Evolutionary conservation across 2,797 vertebrate genomes (phyloP), one percentile per base, ranked within the genome.

Genomic region (Cyprinodon diabolis): DNA sequence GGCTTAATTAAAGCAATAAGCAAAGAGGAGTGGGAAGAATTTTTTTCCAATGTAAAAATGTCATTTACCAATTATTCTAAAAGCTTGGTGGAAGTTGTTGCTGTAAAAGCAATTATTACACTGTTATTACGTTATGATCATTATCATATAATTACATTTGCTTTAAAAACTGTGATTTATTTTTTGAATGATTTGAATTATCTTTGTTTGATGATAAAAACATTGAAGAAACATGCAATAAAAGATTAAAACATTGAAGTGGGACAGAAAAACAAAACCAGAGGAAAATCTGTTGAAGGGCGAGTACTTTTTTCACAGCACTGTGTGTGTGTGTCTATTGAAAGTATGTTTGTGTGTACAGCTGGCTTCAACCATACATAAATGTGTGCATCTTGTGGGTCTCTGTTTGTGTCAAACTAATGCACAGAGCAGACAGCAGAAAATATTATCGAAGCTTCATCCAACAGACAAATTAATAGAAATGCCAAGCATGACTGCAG

Each of bases 401-500:
- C 82, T 86, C 75, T 88, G 76, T 89, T 82, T 88, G 87, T 92
- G 88, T 89, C 79, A 89, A 90, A 90, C 82, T 80, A 90, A 85
- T 81, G 91, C 91, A 89, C 91, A 93, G 89, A 92, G 89, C 89
- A 94, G 91, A 93, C 91, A 93, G 91, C 91, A 93, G 92, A 92
- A 93, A 92, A 90, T 94, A 90, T 92, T 88, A 87, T 87, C 85
- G 92, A 92, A 91, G 86, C 90, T 90, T 91, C 90, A 92, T 87
- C 77, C 88, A 91, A 87, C 80, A 88, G 86, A 90, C 75, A 89
- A 84, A 68, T 78, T 76, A 84, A 84, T 74, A 86, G 54, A 91
- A 90, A 91, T 84, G 89, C 90, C 89, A 93, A 94, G 95, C 95
- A 95, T 95, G 95, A 92, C 92, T 94, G 91, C 93, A 90, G 82